Evolutionary conservation across 2,797 vertebrate species (phyloP).

Genomic region (Hafferia zeledoni): DNA sequence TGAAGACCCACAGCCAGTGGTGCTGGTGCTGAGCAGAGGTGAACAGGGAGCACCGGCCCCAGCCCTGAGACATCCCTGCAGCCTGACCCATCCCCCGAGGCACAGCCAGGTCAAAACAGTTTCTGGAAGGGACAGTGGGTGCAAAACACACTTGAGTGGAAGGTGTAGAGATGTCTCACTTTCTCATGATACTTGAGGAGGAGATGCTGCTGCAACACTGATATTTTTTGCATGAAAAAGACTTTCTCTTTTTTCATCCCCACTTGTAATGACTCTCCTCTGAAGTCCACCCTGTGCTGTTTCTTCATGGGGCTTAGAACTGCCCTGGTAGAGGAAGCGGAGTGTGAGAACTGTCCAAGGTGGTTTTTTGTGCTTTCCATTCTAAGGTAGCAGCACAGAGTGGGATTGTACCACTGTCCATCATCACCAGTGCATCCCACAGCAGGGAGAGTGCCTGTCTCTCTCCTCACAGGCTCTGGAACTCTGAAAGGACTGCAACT

Average conservation of each 20-base stretch:
- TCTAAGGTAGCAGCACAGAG: background rate
- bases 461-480: background rate
- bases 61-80: background rate
- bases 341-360: background rate
- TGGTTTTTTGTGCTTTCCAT: background rate
- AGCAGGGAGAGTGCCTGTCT: background rate
- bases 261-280: background rate
- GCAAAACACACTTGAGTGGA: background rate
- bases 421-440: background rate
- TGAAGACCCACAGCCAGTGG: accelerated
- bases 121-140: background rate
- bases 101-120: background rate
- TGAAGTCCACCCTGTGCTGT: background rate
- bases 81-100: background rate
- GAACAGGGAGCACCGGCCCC: background rate
- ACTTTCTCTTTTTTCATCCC: background rate
- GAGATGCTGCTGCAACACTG: background rate
- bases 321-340: background rate
- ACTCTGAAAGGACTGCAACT: background rate
- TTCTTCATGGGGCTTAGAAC: background rate
- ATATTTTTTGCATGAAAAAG: background rate
- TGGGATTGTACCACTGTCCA: background rate
- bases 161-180: background rate
- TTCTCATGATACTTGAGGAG: background rate
- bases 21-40: background rate